Evolutionary conservation across 2,113 vertebrate species (phyloP).

Genomic region (Erythrolamprus reginae): DNA sequence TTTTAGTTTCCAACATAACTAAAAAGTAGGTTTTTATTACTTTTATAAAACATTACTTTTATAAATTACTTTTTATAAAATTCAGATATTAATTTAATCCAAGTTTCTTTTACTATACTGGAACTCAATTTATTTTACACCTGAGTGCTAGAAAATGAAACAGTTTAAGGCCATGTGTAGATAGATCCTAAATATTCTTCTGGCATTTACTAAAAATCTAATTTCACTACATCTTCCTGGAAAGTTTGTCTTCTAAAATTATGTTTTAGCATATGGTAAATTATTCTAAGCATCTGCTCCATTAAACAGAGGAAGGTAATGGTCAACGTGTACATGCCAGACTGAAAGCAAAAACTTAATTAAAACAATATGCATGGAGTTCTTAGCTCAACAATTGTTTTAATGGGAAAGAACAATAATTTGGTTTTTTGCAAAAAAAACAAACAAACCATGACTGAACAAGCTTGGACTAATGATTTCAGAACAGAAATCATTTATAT

Average conservation of each 20-base stretch:
- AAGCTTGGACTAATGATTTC: slow-evolving; percentile 21
- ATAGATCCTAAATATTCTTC: background rate
- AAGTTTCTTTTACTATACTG: background rate
- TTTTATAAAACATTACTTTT: background rate
- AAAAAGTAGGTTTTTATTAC: background rate
- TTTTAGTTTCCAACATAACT: background rate
- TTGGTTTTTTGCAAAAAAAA: slow-evolving; percentile 24
- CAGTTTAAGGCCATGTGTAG: background rate
- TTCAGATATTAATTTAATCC: background rate
- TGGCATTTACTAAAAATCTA: background rate
- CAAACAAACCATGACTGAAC: slow-evolving; percentile 14
- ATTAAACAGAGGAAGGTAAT: slow-evolving; percentile 18
- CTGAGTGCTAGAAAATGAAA: background rate
- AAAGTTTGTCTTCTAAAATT: slow-evolving; percentile 27
- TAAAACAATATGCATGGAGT: slow-evolving; percentile 2
- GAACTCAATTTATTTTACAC: background rate
- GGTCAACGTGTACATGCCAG: slow-evolving; percentile 13
- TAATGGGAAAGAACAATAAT: slow-evolving; percentile 7
- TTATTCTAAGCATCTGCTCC: background rate
- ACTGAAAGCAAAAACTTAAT: slow-evolving; percentile 7
- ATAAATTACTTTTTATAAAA: background rate
- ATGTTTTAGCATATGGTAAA: slow-evolving; percentile 1
- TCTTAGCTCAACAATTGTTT: slow-evolving; percentile 13
- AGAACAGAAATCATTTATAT: slow-evolving; percentile 27
- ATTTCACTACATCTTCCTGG: background rate